Evolutionary conservation across 2,113 vertebrate species (phyloP).

Genomic region (Recurvirostra avosetta): DNA sequence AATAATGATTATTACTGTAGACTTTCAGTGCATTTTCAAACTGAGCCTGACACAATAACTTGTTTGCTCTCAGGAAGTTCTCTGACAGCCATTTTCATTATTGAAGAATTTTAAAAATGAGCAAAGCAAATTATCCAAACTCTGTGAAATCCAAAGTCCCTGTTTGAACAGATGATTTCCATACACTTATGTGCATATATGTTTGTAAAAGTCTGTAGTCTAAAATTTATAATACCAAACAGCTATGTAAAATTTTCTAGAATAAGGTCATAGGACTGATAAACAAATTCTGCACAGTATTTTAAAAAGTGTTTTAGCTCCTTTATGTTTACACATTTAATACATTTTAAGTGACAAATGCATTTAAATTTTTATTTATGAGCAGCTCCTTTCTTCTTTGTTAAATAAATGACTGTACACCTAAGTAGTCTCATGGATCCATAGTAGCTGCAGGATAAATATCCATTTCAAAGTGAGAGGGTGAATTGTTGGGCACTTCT

Average conservation of each 20-base stretch:
- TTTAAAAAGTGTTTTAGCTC: not conserved
- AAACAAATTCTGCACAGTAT: not conserved
- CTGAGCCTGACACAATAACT: not conserved
- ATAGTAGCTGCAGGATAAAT: not conserved
- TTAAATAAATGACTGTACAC: fast-evolving
- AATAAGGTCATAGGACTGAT: not conserved
- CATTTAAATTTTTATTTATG: not conserved
- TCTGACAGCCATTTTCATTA: not conserved
- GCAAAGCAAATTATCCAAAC: not conserved
- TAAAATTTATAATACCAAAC: not conserved
- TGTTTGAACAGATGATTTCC: not conserved
- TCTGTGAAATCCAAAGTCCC: not conserved
- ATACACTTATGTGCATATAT: not conserved
- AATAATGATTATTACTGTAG: not conserved
- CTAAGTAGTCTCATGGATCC: not conserved
- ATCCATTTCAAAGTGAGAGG: slow-evolving; percentile 6
- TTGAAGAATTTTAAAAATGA: not conserved
- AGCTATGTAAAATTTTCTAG: not conserved
- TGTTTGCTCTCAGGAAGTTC: not conserved
- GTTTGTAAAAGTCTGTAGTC: not conserved
- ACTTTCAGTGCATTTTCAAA: not conserved
- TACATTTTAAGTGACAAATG: not conserved
- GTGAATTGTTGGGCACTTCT: slow-evolving; percentile 3
- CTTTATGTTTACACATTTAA: not conserved
- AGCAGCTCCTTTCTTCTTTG: not conserved